Conservation (phyloP, 2,888 invertebrate species). For the Hyalella azteca region DNA sequence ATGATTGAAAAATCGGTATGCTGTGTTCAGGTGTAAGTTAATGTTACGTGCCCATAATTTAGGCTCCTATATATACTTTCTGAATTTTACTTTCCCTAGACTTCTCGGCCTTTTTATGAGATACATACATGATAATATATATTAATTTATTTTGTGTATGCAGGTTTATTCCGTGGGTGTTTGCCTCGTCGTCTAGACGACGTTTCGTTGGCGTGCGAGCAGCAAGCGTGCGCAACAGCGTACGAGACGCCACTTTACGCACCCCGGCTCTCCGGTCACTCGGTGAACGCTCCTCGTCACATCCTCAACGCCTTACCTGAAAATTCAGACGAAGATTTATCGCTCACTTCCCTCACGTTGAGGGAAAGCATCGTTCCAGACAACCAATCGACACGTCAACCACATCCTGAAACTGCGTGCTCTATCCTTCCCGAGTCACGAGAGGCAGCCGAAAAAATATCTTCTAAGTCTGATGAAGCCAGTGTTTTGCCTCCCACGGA, state of each 20-base stretch:
- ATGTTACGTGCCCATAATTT: too few relatives aligned
- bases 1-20: too few relatives aligned
- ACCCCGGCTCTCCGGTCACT: not conserved
- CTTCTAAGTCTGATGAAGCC: not conserved
- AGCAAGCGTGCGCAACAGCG: not conserved
- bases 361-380: not conserved
- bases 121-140: too few relatives aligned
- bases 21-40: too few relatives aligned
- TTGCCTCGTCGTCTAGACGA: not conserved
- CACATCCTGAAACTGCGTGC: too few relatives aligned
- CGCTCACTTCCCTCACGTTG: slow-evolving; percentile 26
- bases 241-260: not conserved
- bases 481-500: not conserved
- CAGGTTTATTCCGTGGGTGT: not conserved
- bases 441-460: too few relatives aligned
- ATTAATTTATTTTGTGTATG: not conserved
- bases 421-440: too few relatives aligned
- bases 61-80: too few relatives aligned
- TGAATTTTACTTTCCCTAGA: too few relatives aligned
- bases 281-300: not conserved
- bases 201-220: not conserved
- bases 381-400: too few relatives aligned
- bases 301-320: not conserved
- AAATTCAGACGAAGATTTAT: slow-evolving; percentile 35
- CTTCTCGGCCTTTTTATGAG: too few relatives aligned